These are phyloP conservation scores for Platyrinchus mystaceus DNA, from an alignment of 2,797 vertebrate species.

Conservation along the genomic window DNA sequence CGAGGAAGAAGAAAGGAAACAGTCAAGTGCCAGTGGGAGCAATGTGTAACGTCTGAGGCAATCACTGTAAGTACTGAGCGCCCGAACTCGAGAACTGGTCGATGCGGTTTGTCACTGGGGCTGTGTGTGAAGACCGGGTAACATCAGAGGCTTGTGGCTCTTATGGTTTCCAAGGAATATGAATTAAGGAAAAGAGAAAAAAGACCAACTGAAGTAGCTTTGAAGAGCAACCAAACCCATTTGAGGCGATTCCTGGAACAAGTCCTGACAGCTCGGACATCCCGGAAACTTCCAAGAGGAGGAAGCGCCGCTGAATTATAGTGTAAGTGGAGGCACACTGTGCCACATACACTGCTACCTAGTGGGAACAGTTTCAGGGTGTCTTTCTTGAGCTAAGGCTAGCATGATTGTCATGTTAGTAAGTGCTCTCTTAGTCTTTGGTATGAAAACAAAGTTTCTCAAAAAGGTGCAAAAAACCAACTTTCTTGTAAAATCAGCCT, in stretches of 20 bases:
- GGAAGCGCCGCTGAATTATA: conserved; percentile 6
- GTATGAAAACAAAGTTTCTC: neutral
- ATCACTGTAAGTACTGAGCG: conserved; percentile 12
- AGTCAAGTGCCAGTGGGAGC: conserved; percentile 28
- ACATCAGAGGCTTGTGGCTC: conserved; percentile 63
- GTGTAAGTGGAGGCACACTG: conserved; percentile 22
- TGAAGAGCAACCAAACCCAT: conserved; percentile 39
- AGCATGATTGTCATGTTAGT: neutral
- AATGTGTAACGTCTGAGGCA: conserved; percentile 41
- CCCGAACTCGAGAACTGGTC: conserved; percentile 52
- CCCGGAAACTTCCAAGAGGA: conserved; percentile 6
- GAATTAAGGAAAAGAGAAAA: conserved; percentile 57
- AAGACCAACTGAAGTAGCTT: conserved; percentile 19
- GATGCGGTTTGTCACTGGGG: conserved; percentile 60
- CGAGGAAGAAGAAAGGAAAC: conserved; percentile 49
- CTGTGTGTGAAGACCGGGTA: conserved; percentile 7
- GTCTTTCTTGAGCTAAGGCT: neutral
- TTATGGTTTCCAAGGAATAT: conserved; percentile 59
- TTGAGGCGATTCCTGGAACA: conserved; percentile 14
- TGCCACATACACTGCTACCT: neutral
- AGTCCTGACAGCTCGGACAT: neutral
- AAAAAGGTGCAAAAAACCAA: neutral
- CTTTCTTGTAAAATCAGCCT: neutral
- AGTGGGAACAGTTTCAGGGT: neutral
- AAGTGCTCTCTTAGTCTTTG: neutral